Conservation (phyloP, 2,888 invertebrate genomes). For the Xanthia togata region DNA sequence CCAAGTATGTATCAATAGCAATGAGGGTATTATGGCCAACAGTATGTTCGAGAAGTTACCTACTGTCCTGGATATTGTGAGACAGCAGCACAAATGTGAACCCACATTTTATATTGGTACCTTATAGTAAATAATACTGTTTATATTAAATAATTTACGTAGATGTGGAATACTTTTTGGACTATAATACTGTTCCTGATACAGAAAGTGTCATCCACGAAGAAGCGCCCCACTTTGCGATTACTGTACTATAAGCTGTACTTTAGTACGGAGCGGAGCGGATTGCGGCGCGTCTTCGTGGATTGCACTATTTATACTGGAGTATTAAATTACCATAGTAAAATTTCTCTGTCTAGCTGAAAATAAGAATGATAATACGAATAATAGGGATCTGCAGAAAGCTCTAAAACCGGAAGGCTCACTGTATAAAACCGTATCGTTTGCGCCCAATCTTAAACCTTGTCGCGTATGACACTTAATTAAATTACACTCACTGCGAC, state of each 20-base stretch:
- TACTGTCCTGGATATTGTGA: neutral
- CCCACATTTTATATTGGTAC: neutral
- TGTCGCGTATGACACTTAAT: slow-evolving; percentile 63
- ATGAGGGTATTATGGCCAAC: neutral
- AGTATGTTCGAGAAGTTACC: neutral
- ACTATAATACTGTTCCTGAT: too few relatives aligned
- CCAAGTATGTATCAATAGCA: neutral
- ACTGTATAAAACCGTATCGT: slow-evolving; percentile 23
- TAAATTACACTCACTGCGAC: slow-evolving; percentile 62
- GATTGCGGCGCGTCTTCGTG: too few relatives aligned
- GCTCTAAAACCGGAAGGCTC: neutral
- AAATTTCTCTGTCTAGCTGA: too few relatives aligned
- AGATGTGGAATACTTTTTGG: too few relatives aligned
- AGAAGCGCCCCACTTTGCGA: too few relatives aligned
- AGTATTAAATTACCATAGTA: too few relatives aligned
- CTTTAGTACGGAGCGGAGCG: too few relatives aligned
- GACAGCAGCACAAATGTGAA: neutral
- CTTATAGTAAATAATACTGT: neutral
- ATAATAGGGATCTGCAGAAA: neutral
- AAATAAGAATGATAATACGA: neutral
- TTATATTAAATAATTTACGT: neutral
- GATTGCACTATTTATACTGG: too few relatives aligned
- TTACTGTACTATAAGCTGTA: too few relatives aligned
- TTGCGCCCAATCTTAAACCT: slow-evolving; percentile 31
- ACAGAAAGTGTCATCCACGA: too few relatives aligned